Percentiles rank a stretch among this genome's conserved stretches.
phyloP scores from a whole-genome alignment of 2,888 invertebrate genomes.

The Bellardia pandia region DNA sequence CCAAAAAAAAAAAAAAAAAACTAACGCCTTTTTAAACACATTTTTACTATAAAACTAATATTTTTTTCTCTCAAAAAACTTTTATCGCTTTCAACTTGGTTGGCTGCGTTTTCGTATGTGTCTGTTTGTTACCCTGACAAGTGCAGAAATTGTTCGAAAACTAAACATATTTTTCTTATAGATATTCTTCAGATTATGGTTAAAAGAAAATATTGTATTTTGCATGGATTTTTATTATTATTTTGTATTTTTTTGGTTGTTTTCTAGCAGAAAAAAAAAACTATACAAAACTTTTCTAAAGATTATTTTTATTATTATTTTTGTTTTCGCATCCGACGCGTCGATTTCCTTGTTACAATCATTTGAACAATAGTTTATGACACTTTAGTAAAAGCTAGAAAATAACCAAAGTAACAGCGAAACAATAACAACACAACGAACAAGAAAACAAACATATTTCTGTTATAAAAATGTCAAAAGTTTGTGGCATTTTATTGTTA shows the following conservation, averaged over 20 bases:
- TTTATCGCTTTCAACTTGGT: slow-evolving; percentile 48
- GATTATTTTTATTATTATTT: slow-evolving; percentile 50
- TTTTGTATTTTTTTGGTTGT: slow-evolving; percentile 1
- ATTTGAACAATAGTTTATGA: slow-evolving; percentile 63
- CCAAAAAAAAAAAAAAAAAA: background rate
- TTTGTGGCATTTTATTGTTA: slow-evolving; percentile 64
- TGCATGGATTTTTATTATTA: slow-evolving; percentile 45
- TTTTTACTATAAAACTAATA: background rate
- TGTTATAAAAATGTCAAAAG: slow-evolving; percentile 66
- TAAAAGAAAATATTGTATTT: slow-evolving; percentile 41
- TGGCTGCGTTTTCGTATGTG: slow-evolving; percentile 7
- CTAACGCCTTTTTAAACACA: slow-evolving; percentile 12
- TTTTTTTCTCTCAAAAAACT: slow-evolving; percentile 20
- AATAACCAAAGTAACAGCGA: slow-evolving; percentile 5
- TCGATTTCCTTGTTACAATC: slow-evolving; percentile 62
- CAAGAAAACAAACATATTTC: slow-evolving; percentile 23
- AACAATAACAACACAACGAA: background rate
- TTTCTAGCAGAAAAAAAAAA: background rate
- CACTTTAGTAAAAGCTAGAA: slow-evolving; percentile 42
- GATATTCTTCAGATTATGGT: slow-evolving; percentile 30
- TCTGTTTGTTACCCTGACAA: slow-evolving; percentile 18
- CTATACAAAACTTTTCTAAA: slow-evolving; percentile 25
- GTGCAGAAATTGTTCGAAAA: slow-evolving; percentile 29
- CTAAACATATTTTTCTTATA: slow-evolving; percentile 48
- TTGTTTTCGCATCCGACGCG: slow-evolving; percentile 45